These are phyloP conservation scores for Gymnothorax reevesii DNA, from an alignment of 2,797 vertebrate genomes.

Conservation along the genomic window DNA sequence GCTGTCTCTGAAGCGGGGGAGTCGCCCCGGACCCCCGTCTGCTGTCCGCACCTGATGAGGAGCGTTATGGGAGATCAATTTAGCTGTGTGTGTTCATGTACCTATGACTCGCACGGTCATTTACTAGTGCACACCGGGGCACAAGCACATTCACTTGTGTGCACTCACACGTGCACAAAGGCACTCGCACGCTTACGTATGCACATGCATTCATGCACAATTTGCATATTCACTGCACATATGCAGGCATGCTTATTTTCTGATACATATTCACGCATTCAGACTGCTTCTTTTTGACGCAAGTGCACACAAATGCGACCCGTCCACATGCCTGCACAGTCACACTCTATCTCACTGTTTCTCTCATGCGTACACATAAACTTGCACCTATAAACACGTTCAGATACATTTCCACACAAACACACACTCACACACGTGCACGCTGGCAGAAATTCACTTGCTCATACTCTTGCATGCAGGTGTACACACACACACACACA, in stretches of 20 bases:
- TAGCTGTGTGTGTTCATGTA: neutral
- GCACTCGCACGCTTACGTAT: neutral
- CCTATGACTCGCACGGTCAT: neutral
- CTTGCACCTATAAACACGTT: neutral
- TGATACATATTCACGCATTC: neutral
- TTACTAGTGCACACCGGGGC: neutral
- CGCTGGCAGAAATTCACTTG: neutral
- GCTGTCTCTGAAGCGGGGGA: conserved; percentile 39
- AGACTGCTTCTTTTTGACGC: no score
- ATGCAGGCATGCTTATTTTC: neutral
- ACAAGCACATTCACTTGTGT: neutral
- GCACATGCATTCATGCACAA: neutral
- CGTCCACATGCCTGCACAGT: neutral
- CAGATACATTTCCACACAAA: neutral
- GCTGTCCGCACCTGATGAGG: neutral
- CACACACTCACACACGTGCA: neutral
- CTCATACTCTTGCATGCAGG: neutral
- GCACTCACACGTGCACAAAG: neutral
- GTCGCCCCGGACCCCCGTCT: conserved; percentile 23
- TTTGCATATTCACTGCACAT: no score
- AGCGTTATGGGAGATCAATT: neutral
- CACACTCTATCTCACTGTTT: neutral
- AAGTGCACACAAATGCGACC: neutral
- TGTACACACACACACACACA: neutral
- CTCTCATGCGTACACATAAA: neutral